Evolutionary conservation across 2,797 vertebrate species (phyloP), one percentile per base, ranked within the genome.

Genomic region (Neostethus bicornis): DNA sequence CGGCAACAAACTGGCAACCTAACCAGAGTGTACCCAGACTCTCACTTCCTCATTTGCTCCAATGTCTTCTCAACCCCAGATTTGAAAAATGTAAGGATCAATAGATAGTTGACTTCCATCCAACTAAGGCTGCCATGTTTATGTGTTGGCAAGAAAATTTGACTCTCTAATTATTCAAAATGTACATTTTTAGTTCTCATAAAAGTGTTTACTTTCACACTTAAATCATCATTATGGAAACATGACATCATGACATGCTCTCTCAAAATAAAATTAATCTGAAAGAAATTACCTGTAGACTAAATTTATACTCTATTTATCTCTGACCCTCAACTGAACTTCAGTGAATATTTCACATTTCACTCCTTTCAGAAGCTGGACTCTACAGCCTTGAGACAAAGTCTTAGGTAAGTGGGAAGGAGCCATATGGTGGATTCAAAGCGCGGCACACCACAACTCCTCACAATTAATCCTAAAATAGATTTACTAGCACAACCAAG

Each of bases 391-490:
- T 54, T 37, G 17, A 62, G 26, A 39, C 11, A n/a, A 16, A 13
- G 32, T 51, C 61, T 37, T 10, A 55, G 46, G 17, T 41, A 50
- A 49, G 32, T 42, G 57, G 56, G 64, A 17, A 41, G 24, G 52
- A 43, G 63, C 46, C 43, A 61, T 17, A 24, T 16, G 58, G 35
- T 24, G 56, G 66, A 45, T 38, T 46, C 35, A 70, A 35, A 46
- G 29, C 21, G 42, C 39, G 16, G 16, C 11, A 23, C 23, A 41
- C 56, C 35, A 46, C 47, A 41, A 35, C 55, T n/a, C 43, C 24
- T 67, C 13, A 7, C 10, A 46, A 55, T 28, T 41, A 19, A 59
- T 49, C 73, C 56, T 55, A 56, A 48, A 66, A 31, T 11, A 54
- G 56, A 50, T 31, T 31, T 32, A 12, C 38, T 41, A 28, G 28